Conservation (phyloP, 2,888 invertebrate genomes). For the Athalia cordata region DNA sequence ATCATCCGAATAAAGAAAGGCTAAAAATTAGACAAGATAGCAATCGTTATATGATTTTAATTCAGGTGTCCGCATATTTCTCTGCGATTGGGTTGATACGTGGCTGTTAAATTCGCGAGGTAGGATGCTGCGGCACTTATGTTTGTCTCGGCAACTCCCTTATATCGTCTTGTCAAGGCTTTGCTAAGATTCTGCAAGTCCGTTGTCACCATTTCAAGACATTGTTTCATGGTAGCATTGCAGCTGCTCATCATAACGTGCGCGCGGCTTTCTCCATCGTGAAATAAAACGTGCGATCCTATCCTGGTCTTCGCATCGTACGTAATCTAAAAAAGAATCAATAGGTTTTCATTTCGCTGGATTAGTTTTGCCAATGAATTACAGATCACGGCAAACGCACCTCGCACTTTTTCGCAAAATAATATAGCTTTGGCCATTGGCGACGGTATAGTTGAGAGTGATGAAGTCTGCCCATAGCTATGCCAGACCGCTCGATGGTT, state of each 20-base stretch:
- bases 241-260: slow-evolving; percentile 52
- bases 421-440: slow-evolving; percentile 51
- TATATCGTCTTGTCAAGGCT: slow-evolving; percentile 39
- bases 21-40: neutral
- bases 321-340: slow-evolving; percentile 49
- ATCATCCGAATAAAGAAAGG: neutral
- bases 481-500: slow-evolving; percentile 52
- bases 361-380: too few relatives aligned
- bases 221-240: slow-evolving; percentile 48
- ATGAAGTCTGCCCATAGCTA: slow-evolving; percentile 51
- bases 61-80: slow-evolving; percentile 4
- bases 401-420: slow-evolving; percentile 25
- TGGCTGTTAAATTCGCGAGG: slow-evolving; percentile 47
- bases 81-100: slow-evolving; percentile 47
- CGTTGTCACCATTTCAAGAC: slow-evolving; percentile 49
- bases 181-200: slow-evolving; percentile 50
- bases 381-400: slow-evolving; percentile 1
- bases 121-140: slow-evolving; percentile 45
- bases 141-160: slow-evolving; percentile 49
- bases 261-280: slow-evolving; percentile 52
- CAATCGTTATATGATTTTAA: neutral
- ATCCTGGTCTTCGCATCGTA: slow-evolving; percentile 51
- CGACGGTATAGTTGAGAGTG: slow-evolving; percentile 51
- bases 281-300: slow-evolving; percentile 54
- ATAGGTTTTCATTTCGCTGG: neutral